These are phyloP conservation scores for Lymantria dispar DNA, from an alignment of 2,888 invertebrate genomes.

Conservation along the genomic window DNA sequence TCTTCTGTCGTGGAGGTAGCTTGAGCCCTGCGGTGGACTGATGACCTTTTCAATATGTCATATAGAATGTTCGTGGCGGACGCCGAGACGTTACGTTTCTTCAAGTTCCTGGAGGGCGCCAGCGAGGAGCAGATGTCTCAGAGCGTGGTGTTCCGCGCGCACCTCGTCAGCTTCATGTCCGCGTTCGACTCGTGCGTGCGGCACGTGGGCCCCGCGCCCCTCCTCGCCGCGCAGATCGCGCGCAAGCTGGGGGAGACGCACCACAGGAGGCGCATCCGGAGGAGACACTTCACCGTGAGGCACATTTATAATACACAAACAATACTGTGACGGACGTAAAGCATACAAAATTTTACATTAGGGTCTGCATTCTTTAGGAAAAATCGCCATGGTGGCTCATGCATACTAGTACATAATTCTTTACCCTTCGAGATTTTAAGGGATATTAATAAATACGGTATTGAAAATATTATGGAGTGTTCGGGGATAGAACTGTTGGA, in stretches of 20 bases:
- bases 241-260: not conserved
- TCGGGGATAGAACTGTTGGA: too few relatives aligned
- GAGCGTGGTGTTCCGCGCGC: constrained; percentile 54
- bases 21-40: not conserved
- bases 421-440: too few relatives aligned
- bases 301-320: not conserved
- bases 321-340: too few relatives aligned
- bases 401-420: too few relatives aligned
- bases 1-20: not conserved
- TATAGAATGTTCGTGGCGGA: constrained; percentile 48
- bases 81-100: constrained; percentile 49
- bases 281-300: not conserved
- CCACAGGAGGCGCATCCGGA: not conserved
- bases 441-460: too few relatives aligned
- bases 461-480: too few relatives aligned
- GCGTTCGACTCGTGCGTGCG: constrained; percentile 46
- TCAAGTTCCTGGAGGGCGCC: constrained; percentile 46
- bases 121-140: constrained; percentile 41
- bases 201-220: constrained; percentile 28
- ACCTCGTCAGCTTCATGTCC: constrained; percentile 58
- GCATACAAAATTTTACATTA: too few relatives aligned
- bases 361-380: too few relatives aligned
- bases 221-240: not conserved
- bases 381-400: too few relatives aligned
- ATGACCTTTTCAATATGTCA: not conserved